Evolutionary conservation across 2,113 vertebrate genomes (phyloP).

Genomic region (Sprattus sprattus): DNA sequence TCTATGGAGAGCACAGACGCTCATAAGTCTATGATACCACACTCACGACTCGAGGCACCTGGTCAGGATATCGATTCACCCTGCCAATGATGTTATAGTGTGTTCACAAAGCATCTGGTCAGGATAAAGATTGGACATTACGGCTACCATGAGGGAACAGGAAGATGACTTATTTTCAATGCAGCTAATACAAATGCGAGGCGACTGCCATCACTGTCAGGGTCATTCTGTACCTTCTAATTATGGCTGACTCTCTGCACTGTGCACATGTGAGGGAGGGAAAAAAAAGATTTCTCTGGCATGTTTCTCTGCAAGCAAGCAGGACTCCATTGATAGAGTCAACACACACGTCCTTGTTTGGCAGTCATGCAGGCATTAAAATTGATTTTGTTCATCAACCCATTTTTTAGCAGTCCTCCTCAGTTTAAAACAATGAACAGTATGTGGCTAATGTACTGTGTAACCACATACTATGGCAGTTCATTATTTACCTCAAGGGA

Average conservation of each 20-base stretch:
- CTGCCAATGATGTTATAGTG: background rate
- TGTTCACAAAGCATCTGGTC: background rate
- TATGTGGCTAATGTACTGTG: background rate
- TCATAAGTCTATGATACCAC: background rate
- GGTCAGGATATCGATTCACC: background rate
- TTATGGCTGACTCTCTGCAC: background rate
- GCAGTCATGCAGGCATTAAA: background rate
- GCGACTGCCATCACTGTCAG: conserved; percentile 31
- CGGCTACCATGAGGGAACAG: conserved; percentile 4
- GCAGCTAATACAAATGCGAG: conserved; percentile 59
- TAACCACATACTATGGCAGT: background rate
- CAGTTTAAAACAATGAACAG: background rate
- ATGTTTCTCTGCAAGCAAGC: too few relatives aligned
- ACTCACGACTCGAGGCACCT: background rate
- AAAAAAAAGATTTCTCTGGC: background rate
- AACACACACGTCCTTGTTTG: background rate
- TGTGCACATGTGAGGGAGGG: background rate
- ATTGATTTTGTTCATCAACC: background rate
- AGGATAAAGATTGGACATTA: background rate
- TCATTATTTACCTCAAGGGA: background rate
- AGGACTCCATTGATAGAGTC: too few relatives aligned
- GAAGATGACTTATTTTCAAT: conserved; percentile 57
- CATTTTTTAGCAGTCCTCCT: background rate
- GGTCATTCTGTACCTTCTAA: background rate
- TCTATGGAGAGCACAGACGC: background rate